phyloP scores from a whole-genome alignment of 2,797 vertebrate species.

The Mormyrops attenuatus region DNA sequence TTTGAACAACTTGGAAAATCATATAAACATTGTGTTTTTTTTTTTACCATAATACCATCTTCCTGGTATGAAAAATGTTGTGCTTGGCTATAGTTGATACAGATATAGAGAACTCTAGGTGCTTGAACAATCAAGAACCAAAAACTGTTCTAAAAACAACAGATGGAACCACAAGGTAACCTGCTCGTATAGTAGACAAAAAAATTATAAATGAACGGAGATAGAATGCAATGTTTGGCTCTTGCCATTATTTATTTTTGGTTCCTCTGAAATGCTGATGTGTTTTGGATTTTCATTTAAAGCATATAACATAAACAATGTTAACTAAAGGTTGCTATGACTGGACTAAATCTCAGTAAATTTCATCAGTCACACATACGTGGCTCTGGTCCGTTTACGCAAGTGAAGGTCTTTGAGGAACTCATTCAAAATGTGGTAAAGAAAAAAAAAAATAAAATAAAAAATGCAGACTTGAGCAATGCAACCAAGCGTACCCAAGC shows the following conservation, averaged over 20 bases:
- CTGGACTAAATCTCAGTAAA: neutral
- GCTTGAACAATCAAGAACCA: neutral
- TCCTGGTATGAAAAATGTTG: neutral
- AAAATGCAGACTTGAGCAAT: neutral
- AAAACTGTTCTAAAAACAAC: neutral
- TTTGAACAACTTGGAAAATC: neutral
- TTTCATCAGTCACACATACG: neutral
- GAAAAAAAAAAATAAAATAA: neutral
- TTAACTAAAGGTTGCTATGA: conserved; percentile 26
- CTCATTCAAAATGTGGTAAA: neutral
- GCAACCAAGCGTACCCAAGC: conserved; percentile 68
- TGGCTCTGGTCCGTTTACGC: no score
- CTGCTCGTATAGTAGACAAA: neutral
- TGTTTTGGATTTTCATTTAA: neutral
- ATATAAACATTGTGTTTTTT: neutral
- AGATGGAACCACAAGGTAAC: neutral
- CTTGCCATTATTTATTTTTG: neutral
- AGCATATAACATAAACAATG: neutral
- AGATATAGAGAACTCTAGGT: neutral
- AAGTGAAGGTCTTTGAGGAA: neutral
- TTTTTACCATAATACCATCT: conserved; percentile 1
- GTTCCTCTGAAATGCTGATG: conserved; percentile 13
- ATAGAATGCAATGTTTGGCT: neutral
- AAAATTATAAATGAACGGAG: neutral
- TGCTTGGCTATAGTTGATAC: neutral